Conservation (phyloP, 2,113 vertebrate genomes). For the Puntigrus tetrazona region DNA sequence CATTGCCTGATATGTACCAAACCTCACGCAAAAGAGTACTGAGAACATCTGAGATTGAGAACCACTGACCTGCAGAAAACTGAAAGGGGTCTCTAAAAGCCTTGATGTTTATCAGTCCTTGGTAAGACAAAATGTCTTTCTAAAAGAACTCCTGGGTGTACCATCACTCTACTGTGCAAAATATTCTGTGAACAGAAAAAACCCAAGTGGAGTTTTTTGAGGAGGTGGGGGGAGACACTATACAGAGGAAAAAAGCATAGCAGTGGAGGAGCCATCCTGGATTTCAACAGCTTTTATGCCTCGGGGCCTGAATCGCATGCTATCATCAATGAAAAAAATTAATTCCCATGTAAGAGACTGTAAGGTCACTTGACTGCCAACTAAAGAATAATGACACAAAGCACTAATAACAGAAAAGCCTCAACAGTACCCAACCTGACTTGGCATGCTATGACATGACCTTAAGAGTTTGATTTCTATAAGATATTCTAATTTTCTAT, state of each 20-base stretch:
- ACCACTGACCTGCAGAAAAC: neutral
- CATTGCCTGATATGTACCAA: neutral
- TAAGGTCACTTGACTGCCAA: neutral
- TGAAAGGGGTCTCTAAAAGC: neutral
- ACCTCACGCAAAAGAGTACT: neutral
- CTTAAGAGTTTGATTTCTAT: neutral
- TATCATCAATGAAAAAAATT: neutral
- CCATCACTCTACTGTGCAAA: neutral
- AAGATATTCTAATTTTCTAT: neutral
- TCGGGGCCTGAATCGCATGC: neutral
- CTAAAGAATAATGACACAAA: neutral
- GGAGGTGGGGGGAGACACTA: neutral
- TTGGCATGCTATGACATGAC: neutral
- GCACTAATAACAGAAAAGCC: neutral
- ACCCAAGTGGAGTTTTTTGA: neutral
- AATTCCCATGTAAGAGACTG: neutral
- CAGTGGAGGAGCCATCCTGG: neutral
- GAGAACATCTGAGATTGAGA: neutral
- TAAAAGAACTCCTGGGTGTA: neutral
- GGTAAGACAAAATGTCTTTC: neutral
- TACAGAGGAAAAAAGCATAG: neutral
- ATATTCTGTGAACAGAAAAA: neutral
- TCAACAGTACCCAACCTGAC: neutral
- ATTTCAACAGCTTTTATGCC: neutral
- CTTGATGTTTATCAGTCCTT: neutral